phyloP scores from a whole-genome alignment of 2,113 vertebrate genomes.

The Nesogale talazaci region DNA sequence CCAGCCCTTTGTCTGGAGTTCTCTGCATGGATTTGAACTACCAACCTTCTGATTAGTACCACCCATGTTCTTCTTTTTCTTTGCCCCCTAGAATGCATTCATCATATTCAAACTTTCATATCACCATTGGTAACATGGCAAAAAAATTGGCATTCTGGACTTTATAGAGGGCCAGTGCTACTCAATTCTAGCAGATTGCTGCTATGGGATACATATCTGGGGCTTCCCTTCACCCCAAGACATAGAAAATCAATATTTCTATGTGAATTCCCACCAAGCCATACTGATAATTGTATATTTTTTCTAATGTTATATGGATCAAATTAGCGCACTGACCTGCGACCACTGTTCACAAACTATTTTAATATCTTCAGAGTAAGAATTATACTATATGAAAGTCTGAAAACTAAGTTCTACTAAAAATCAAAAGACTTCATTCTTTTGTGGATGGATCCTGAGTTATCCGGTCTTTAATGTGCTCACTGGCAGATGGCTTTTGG shows the following conservation, averaged over 20 bases:
- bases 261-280: constrained; percentile 6
- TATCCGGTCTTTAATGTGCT: too few species aligned
- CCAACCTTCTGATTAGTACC: neutral
- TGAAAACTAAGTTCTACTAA: neutral
- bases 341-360: neutral
- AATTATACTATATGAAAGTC: neutral
- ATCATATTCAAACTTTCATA: neutral
- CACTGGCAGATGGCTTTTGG: too few species aligned
- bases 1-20: neutral
- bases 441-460: too few species aligned
- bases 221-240: neutral
- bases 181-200: neutral
- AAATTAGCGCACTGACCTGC: neutral
- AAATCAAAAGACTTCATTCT: neutral
- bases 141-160: neutral
- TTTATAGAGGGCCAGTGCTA: neutral
- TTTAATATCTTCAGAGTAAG: neutral
- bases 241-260: neutral
- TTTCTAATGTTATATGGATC: neutral
- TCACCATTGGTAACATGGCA: neutral
- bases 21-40: neutral
- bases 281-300: neutral
- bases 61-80: neutral
- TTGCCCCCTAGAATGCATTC: neutral
- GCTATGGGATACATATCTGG: neutral